Evolutionary conservation across 35 echinoderm and acorn worm genomes (phyloP), one percentile per base, ranked within the genome.

Genomic region (Lytechinus pictus): DNA sequence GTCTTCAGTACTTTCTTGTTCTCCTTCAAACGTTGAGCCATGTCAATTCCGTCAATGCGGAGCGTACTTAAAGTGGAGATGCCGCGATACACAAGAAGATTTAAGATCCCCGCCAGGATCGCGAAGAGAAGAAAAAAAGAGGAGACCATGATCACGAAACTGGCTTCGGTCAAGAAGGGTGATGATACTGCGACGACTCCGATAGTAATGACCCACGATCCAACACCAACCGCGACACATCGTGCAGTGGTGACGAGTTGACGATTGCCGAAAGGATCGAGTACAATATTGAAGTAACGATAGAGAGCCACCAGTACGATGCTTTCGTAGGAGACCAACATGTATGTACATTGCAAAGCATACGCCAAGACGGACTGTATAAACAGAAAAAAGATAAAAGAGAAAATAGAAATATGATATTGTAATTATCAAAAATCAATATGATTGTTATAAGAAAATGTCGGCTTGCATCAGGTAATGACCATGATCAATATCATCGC

Each of bases 311-410:
- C 66, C 66, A 79, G 66, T 24, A 79, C 66, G 19, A 79, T 79
- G 66, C 66, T 79, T 79, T 79, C 66, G 14, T 79, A 79, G 66
- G 66, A 79, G 66, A 79, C 66, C 66, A 79, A 79, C 66, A 79
- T 79, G 21, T 79, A 79, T 0, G 66, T 79, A 79, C 66, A 79
- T 79, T 79, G 66, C n/a, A 79, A 79, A 14, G 66, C 66, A 79
- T 79, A 79, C 6, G 21, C 66, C 66, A 79, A 24, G 2, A 16
- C 6, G 66, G 19, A 4, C 66, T 79, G 66, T 7, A 79, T 7
- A 79, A 79, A 24, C 6, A 7, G 66, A 79, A 24, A n/a, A 79
- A 24, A 79, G 6, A 79, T 6, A 24, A 79, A 79, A 79, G 66
- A 5, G 4, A 24, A n/a, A 24, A 58, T 57, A 57, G 33, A 44